Evolutionary conservation across 2,888 invertebrate species (phyloP).

Genomic region (Drosophila crucigera): DNA sequence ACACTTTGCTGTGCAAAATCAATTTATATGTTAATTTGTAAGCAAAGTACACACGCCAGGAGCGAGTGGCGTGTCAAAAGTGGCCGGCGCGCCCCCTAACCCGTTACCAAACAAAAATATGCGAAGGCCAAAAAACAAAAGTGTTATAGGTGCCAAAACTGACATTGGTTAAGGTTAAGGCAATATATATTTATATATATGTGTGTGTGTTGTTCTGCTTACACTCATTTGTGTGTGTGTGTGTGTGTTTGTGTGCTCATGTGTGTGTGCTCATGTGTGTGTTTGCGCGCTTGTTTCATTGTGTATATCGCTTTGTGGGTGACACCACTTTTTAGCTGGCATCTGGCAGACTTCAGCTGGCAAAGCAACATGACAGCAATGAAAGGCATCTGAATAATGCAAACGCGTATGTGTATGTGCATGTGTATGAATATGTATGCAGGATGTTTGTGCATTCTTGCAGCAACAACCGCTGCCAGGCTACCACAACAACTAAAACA

Average conservation of each 20-base stretch:
- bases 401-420: constrained; percentile 6
- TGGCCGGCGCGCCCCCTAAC: constrained; percentile 16
- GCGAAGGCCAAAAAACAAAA: constrained; percentile 44
- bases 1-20: constrained; percentile 72
- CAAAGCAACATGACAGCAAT: constrained; percentile 66
- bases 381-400: constrained; percentile 45
- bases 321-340: constrained; percentile 63
- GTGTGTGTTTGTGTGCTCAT: constrained; percentile 1
- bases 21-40: constrained; percentile 81
- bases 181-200: constrained; percentile 30
- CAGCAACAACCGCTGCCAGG: constrained; percentile 31
- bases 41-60: constrained; percentile 55
- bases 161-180: constrained; percentile 66
- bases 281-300: constrained; percentile 24
- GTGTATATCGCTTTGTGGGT: constrained; percentile 36
- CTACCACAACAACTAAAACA: constrained; percentile 34
- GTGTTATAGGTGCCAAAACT: constrained; percentile 71
- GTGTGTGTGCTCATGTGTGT: constrained; percentile 8
- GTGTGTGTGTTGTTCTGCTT: constrained; percentile 3
- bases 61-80: constrained; percentile 41
- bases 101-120: constrained; percentile 63
- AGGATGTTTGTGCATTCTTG: constrained; percentile 35
- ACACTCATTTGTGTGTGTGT: constrained; percentile 10
- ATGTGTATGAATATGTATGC: constrained; percentile 1
- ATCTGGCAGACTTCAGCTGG: constrained; percentile 61